phyloP scores from a whole-genome alignment of 2,888 invertebrate genomes.

The Orthonevra nobilis region DNA sequence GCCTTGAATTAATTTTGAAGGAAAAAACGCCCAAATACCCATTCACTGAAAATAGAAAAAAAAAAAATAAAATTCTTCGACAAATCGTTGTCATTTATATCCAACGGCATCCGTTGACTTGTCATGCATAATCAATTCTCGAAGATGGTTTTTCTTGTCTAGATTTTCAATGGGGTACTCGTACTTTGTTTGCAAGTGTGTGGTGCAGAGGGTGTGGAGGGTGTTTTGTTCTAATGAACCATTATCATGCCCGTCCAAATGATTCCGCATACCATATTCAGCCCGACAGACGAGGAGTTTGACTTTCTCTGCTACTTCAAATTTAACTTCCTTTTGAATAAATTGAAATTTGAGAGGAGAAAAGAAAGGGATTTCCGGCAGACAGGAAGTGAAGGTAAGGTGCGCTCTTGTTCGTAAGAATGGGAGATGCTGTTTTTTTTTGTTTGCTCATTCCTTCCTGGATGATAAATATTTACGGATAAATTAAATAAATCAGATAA shows the following conservation, averaged over 20 bases:
- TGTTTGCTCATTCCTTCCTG: background rate
- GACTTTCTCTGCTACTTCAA: constrained; percentile 12
- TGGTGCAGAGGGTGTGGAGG: background rate
- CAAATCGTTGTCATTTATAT: constrained; percentile 60
- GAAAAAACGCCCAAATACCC: too few relatives aligned
- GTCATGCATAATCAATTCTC: constrained; percentile 62
- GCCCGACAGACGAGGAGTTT: background rate
- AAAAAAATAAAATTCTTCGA: constrained; percentile 16
- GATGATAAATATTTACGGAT: constrained; percentile 53
- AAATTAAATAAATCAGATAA: constrained; percentile 60
- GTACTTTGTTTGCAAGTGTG: too few relatives aligned
- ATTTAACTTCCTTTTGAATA: constrained; percentile 46
- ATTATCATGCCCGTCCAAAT: background rate
- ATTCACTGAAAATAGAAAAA: background rate
- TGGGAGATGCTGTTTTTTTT: background rate
- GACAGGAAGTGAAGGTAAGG: constrained; percentile 39
- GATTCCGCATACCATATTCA: constrained; percentile 10
- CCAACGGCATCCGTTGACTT: constrained; percentile 47
- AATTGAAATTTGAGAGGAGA: constrained; percentile 35
- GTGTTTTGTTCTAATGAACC: constrained; percentile 26
- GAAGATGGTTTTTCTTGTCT: constrained; percentile 24
- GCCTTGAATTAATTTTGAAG: too few relatives aligned
- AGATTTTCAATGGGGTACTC: too few relatives aligned
- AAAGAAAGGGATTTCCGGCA: constrained; percentile 10
- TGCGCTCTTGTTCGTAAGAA: constrained; percentile 11